These are phyloP conservation scores for Oryctolagus cuniculus DNA, from an alignment of 2,113 vertebrate genomes.

Conservation along the genomic window DNA sequence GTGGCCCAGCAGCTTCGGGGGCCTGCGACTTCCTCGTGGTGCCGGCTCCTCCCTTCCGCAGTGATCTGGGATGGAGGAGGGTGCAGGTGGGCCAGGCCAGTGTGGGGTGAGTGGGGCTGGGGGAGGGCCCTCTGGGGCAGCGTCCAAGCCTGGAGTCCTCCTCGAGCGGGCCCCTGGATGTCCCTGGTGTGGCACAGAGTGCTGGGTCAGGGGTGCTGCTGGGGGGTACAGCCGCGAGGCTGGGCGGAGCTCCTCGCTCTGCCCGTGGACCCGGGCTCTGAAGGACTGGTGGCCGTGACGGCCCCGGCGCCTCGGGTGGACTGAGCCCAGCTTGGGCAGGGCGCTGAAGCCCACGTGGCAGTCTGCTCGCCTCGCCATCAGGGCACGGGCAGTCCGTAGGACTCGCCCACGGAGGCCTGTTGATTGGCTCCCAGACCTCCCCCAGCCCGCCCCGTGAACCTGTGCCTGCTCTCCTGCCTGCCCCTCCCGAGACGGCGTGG, in stretches of 20 bases:
- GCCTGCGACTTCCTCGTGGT: not conserved
- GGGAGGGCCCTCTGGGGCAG: not conserved
- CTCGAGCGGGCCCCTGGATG: too few species aligned
- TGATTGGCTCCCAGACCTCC: not conserved
- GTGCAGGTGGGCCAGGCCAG: not conserved
- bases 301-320: not conserved
- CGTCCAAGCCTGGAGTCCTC: not conserved
- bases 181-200: too few species aligned
- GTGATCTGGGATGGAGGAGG: not conserved
- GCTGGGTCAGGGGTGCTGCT: too few species aligned
- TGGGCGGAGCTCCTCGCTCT: too few species aligned
- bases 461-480: accelerated
- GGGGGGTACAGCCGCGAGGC: too few species aligned
- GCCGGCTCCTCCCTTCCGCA: not conserved
- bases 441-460: accelerated
- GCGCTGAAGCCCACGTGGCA: not conserved
- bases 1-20: not conserved
- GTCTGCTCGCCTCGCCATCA: not conserved
- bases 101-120: not conserved
- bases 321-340: not conserved
- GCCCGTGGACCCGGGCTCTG: not conserved
- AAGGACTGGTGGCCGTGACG: accelerated
- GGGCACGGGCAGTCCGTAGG: not conserved
- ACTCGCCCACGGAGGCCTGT: not conserved
- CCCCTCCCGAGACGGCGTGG: accelerated